Evolutionary conservation across 1,140 invertebrate genomes (phyloP).

Genomic region (Trissolcus basalis): DNA sequence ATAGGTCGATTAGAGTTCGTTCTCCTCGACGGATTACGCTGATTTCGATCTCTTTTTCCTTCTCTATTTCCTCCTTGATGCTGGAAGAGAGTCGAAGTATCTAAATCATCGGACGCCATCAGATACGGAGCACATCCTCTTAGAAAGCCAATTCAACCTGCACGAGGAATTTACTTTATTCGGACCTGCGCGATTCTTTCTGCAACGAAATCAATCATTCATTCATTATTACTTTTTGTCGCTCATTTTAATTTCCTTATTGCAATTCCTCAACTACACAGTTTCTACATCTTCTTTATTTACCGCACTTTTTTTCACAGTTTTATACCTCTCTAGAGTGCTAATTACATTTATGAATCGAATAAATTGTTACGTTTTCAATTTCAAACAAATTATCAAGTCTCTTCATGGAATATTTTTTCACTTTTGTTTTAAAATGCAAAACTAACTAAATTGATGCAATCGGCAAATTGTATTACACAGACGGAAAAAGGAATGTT

Average conservation of each 20-base stretch:
- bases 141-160: constrained; percentile 33
- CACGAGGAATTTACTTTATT: constrained; percentile 46
- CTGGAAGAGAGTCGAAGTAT: constrained; percentile 32
- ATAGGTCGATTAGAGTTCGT: constrained; percentile 55
- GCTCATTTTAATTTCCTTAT: constrained; percentile 25
- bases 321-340: too few relatives aligned
- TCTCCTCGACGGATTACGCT: constrained; percentile 45
- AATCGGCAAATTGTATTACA: too few relatives aligned
- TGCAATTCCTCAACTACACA: neutral
- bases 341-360: too few relatives aligned
- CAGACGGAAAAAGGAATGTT: too few relatives aligned
- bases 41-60: constrained; percentile 57
- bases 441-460: too few relatives aligned
- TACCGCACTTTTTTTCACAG: too few relatives aligned
- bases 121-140: constrained; percentile 40
- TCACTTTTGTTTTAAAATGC: too few relatives aligned
- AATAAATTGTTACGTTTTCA: too few relatives aligned
- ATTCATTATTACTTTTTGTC: constrained; percentile 34
- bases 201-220: constrained; percentile 36
- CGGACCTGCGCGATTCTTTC: constrained; percentile 33
- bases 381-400: too few relatives aligned
- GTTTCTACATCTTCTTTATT: too few relatives aligned
- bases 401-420: too few relatives aligned
- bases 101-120: constrained; percentile 51
- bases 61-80: constrained; percentile 42